phyloP scores from a whole-genome alignment of 2,797 vertebrate genomes.

The Sparidentex hasta region DNA sequence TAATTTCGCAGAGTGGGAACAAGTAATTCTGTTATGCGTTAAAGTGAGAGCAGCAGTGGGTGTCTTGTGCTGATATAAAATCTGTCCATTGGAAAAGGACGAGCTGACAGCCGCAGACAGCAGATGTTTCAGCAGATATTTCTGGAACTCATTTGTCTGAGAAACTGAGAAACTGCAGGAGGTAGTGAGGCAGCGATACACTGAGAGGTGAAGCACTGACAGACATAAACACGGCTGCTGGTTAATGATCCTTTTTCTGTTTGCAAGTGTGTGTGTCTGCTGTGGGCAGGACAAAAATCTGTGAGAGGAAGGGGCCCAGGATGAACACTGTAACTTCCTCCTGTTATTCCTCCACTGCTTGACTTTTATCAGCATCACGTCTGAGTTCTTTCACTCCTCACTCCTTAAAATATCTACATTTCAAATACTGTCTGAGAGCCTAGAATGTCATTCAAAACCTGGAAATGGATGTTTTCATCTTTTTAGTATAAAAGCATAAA shows the following conservation, averaged over 20 bases:
- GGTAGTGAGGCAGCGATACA: neutral
- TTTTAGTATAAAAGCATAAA: neutral
- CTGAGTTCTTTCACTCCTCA: neutral
- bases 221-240: neutral
- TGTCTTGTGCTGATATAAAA: constrained; percentile 22
- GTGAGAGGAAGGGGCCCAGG: neutral
- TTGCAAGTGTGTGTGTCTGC: neutral
- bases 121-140: neutral
- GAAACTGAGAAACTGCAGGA: constrained; percentile 21
- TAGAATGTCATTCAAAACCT: neutral
- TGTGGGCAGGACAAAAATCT: neutral
- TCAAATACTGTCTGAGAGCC: neutral
- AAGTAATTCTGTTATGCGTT: constrained; percentile 5
- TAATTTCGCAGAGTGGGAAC: constrained; percentile 12
- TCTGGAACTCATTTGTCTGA: constrained; percentile 41
- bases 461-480: neutral
- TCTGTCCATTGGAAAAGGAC: constrained; percentile 4
- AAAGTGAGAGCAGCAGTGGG: constrained; percentile 18
- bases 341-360: neutral
- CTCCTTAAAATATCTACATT: neutral
- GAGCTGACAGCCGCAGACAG: constrained; percentile 7
- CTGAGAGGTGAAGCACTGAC: constrained; percentile 23
- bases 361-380: neutral
- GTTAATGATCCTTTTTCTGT: neutral
- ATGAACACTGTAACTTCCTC: neutral